Evolutionary conservation across 2,888 invertebrate species (phyloP), one percentile per base, ranked within the genome.

Genomic region (Lapara coniferarum): DNA sequence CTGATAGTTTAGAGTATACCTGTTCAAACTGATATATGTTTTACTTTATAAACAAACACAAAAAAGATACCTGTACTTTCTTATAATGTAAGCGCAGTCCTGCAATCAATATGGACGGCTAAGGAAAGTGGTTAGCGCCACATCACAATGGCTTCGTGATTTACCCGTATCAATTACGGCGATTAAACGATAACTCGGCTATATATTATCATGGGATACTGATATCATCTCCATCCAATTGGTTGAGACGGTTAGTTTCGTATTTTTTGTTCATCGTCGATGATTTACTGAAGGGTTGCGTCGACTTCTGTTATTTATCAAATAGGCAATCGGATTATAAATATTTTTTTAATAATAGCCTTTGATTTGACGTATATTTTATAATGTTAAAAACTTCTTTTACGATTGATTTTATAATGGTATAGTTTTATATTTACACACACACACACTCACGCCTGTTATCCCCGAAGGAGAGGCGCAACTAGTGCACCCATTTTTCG

Each of bases 131-230:
- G 67, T 75, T 78, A 81, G 83, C 81, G 81, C 81, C 83, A 79
- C 80, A 81, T 78, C 78, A 78, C 76, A 79, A 80, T 75, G 75
- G 78, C 76, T 72, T 79, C 75, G 81, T 84, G 84, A 66, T 85
- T 81, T 76, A 84, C 87, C 88, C 85, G 86, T 88, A 89, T 91
- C 91, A 89, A 90, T 91, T 90, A 91, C 90, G 88, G 87, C 87
- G 90, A 90, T 91, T 86, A 82, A 75, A 72, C 81, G 90, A 90
- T 91, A 90, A 88, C 81, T 79, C 77, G 74, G 77, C 87, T 84
- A 89, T 91, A 90, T 90, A 90, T 92, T 87, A 87, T 89, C 83
- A 77, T 82, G 78, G 74, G 74, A 72, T 75, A 74, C 73, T 75
- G 87, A 88, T 88, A 88, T 78, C 79, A 89, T 89, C 89, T 85